Conservation (phyloP, 2,797 vertebrate species). For the Brachymystax lenok region DNA sequence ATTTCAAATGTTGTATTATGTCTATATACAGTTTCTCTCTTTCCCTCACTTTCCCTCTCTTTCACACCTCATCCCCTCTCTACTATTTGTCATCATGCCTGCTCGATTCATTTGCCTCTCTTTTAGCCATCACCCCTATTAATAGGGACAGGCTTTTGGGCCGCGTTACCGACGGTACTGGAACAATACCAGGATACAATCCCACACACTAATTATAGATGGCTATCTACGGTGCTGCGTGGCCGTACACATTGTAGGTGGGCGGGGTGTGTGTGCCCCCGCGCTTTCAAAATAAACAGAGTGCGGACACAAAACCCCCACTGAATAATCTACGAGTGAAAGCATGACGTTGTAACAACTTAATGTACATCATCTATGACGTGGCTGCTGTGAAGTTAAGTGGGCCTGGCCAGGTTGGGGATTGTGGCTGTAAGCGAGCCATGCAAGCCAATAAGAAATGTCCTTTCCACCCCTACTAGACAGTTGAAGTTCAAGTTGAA, state of each 20-base stretch:
- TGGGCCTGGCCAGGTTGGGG: too few relatives aligned
- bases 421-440: too few relatives aligned
- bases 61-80: conserved; percentile 15
- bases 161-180: conserved; percentile 59
- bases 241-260: conserved; percentile 6
- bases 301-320: not conserved
- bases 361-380: not conserved
- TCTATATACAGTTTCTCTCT: conserved; percentile 9
- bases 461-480: too few relatives aligned
- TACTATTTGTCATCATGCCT: conserved; percentile 21
- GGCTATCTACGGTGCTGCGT: conserved; percentile 14
- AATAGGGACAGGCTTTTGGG: conserved; percentile 62
- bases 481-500: too few relatives aligned
- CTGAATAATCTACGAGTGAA: not conserved
- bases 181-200: conserved; percentile 76
- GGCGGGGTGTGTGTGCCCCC: too few relatives aligned
- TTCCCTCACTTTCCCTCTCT: not conserved
- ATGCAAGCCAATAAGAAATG: too few relatives aligned
- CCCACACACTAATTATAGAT: conserved; percentile 62
- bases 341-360: not conserved
- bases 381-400: not conserved
- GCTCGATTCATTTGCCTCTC: conserved; percentile 45
- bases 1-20: too few relatives aligned
- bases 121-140: conserved; percentile 51
- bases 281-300: not conserved